A percentile compares a stretch with the other conserved stretches of the same genome.
Evolutionary conservation across 2,113 vertebrate species (phyloP).

Genomic region (Miniopterus natalensis): DNA sequence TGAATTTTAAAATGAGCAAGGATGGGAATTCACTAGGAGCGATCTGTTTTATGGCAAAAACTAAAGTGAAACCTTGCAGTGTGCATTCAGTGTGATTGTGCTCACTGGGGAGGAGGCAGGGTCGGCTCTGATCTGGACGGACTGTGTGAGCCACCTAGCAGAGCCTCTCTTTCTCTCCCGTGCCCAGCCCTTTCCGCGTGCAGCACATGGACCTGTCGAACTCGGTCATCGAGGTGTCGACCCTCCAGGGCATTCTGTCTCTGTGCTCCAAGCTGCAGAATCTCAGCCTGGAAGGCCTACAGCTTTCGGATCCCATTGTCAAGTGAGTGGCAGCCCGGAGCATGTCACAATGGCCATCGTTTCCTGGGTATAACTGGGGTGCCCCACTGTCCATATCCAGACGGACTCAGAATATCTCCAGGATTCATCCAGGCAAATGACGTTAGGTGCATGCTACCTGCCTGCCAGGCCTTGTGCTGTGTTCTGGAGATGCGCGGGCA

Average conservation of each 20-base stretch:
- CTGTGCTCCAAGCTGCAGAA: conserved; percentile 90
- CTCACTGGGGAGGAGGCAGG: background rate
- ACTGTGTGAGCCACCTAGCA: background rate
- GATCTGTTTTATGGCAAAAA: background rate
- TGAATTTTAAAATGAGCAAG: background rate
- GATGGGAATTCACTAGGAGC: background rate
- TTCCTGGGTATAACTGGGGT: background rate
- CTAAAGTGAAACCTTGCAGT: background rate
- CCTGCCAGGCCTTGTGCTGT: background rate
- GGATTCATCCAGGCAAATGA: background rate
- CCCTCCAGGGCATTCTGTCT: conserved; percentile 90
- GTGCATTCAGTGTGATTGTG: background rate
- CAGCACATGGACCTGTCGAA: conserved; percentile 94
- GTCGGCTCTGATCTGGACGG: background rate
- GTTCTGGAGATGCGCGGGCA: background rate
- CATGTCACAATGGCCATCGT: background rate
- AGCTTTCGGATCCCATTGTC: conserved; percentile 92
- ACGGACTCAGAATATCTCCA: background rate
- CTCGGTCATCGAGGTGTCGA: conserved; percentile 87
- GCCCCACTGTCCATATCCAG: background rate
- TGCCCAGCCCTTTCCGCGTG: conserved; percentile 89
- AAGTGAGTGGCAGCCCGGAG: conserved; percentile 86
- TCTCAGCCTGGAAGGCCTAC: conserved; percentile 94
- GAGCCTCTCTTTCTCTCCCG: background rate
- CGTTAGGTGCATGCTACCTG: background rate